These are phyloP conservation scores for Phyllostomus hastatus DNA, from an alignment of 2,113 vertebrate species.

Conservation along the genomic window DNA sequence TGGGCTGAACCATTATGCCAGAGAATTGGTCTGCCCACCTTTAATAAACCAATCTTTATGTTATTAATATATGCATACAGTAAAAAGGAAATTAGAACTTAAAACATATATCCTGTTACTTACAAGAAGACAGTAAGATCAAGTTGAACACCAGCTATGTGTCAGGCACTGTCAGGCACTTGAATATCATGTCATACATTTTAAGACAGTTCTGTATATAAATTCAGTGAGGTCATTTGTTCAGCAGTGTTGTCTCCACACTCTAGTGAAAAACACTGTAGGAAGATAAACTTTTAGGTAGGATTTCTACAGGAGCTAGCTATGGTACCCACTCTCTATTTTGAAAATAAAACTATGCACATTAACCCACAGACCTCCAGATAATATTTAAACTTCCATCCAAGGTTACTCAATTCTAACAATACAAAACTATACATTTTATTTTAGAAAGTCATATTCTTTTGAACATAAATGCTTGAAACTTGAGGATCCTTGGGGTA, in stretches of 20 bases:
- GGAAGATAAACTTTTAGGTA: background rate
- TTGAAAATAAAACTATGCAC: conserved; percentile 6
- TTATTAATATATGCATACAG: background rate
- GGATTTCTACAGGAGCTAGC: background rate
- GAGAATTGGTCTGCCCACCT: background rate
- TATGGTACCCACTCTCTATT: background rate
- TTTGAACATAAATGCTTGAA: background rate
- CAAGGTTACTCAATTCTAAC: background rate
- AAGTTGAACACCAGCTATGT: too few species aligned
- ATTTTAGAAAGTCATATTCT: background rate
- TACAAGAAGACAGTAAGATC: background rate
- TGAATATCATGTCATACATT: background rate
- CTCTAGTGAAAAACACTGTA: background rate
- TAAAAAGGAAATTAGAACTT: background rate
- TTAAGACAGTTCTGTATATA: background rate
- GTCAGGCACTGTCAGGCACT: background rate
- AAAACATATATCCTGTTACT: background rate
- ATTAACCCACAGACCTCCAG: background rate
- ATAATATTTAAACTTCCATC: background rate
- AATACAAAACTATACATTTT: background rate
- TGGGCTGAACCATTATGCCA: background rate
- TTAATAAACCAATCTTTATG: background rate
- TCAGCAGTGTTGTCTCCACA: background rate
- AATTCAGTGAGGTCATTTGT: background rate
- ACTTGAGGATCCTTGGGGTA: background rate